These are phyloP conservation scores for Porites lobata DNA, from an alignment of 92 coral and sea anemone genomes.

Conservation along the genomic window DNA sequence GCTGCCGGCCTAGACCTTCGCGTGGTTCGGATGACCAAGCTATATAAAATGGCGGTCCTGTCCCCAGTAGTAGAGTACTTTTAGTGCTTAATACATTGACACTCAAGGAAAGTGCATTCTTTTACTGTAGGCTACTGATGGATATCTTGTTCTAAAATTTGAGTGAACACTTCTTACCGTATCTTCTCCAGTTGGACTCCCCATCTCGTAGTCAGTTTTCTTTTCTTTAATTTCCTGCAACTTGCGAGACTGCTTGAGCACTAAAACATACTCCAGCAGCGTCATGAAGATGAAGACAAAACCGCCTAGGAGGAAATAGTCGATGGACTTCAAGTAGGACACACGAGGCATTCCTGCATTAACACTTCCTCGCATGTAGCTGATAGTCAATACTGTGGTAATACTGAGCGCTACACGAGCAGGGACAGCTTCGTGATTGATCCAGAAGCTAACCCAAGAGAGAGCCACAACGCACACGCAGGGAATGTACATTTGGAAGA, in stretches of 20 bases:
- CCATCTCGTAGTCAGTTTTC: slow-evolving; percentile 37
- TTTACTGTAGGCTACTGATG: too few relatives aligned
- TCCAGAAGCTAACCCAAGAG: slow-evolving; percentile 99
- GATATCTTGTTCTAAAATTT: not conserved
- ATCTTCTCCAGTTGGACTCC: slow-evolving; percentile 14
- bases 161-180: not conserved
- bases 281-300: slow-evolving; percentile 94
- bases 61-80: too few relatives aligned
- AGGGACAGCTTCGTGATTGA: slow-evolving; percentile 95
- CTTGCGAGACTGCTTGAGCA: slow-evolving; percentile 76
- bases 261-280: slow-evolving; percentile 89
- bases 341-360: slow-evolving; percentile 92
- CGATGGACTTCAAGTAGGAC: slow-evolving; percentile 94
- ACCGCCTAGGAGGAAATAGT: slow-evolving; percentile 91
- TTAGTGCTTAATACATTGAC: too few relatives aligned
- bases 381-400: slow-evolving; percentile 96
- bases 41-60: too few relatives aligned
- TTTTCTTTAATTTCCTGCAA: not conserved
- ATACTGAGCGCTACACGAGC: slow-evolving; percentile 96
- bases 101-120: too few relatives aligned
- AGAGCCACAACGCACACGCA: slow-evolving; percentile 87
- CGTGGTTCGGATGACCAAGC: too few relatives aligned
- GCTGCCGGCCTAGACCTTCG: too few relatives aligned
- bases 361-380: slow-evolving; percentile 93
- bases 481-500: slow-evolving; percentile 94